These are phyloP conservation scores for Pissodes strobi DNA, from an alignment of 1,140 invertebrate species.

Conservation along the genomic window DNA sequence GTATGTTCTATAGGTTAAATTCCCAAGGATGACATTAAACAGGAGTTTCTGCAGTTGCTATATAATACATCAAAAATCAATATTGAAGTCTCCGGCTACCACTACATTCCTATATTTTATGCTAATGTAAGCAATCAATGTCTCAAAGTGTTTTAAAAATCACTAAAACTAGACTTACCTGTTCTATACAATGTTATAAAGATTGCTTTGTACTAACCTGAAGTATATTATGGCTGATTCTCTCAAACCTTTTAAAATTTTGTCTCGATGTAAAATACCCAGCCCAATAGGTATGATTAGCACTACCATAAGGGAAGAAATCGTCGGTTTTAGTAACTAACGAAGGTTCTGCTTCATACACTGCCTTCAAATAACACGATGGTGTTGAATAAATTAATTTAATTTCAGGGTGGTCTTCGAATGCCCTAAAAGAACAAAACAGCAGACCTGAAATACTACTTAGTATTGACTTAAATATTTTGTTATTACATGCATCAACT, in stretches of 20 bases:
- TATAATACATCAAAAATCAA: too few species aligned
- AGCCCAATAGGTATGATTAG: conserved; percentile 76
- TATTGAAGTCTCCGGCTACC: too few species aligned
- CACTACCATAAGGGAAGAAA: conserved; percentile 75
- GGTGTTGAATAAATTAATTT: conserved; percentile 79
- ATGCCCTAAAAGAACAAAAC: conserved; percentile 62
- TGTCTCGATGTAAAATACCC: conserved; percentile 81
- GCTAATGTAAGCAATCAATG: too few species aligned
- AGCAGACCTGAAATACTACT: conserved; percentile 11
- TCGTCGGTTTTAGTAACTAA: conserved; percentile 69
- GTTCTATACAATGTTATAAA: too few species aligned
- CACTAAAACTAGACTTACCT: too few species aligned
- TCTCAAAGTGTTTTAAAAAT: too few species aligned
- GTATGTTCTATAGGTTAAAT: too few species aligned
- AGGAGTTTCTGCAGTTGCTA: too few species aligned
- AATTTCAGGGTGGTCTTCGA: conserved; percentile 64
- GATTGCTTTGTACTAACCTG: too few species aligned
- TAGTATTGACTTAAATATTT: background rate
- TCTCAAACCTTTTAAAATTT: conserved; percentile 67
- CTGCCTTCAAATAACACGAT: conserved; percentile 72
- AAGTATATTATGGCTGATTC: conserved; percentile 68
- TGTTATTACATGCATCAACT: too few species aligned
- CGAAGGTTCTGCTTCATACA: conserved; percentile 57
- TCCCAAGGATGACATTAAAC: too few species aligned
- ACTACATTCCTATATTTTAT: too few species aligned